Evolutionary conservation across 2,113 vertebrate species (phyloP), one percentile per base, ranked within the genome.

Genomic region (Fregata magnificens): DNA sequence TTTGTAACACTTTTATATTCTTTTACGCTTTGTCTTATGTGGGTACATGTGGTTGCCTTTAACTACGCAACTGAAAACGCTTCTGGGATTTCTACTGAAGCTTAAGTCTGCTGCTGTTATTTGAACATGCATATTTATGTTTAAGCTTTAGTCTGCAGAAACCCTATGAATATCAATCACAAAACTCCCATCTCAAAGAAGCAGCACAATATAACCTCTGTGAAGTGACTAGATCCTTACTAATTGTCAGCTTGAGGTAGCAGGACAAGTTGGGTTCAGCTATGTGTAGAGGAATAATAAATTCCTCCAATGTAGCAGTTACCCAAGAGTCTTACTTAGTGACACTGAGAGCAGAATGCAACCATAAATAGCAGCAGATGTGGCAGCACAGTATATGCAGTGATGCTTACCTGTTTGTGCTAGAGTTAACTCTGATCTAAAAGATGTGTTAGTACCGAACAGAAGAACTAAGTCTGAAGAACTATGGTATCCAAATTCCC

Each of bases 71-170:
- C 63, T 91, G 84, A 90, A 97, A 97, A 82, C 1, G 24, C 74
- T 95, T 95, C 81, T 11, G 40, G 67, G 69, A 95, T 96, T 97
- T 82, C 50, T 56, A 59, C 38, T 85, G 55, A 80, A 88, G 71
- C 78, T 71, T 93, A 95, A 90, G 77, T 87, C 90, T 95, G 76
- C 65, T 93, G 91, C 26, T 5, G 15, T 88, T 95, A 90, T 87
- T 93, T 92, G 84, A 88, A 92, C 42, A 90, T 88, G 63, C 91
- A 78, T 86, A 97, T 96, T 96, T 95, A 94, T 90, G 82, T 86
- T 94, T 56, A 73, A 56, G 31, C 61, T 88, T 78, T 78, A 52
- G 18, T 67, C 25, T 93, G 24, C 77, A 97, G 90, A 91, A 95
- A 93, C 45, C 36, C 52, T 22, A 72, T 88, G 87, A 93, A 82